Conservation (phyloP, 2,113 vertebrate genomes). For the Corythaeola cristata region DNA sequence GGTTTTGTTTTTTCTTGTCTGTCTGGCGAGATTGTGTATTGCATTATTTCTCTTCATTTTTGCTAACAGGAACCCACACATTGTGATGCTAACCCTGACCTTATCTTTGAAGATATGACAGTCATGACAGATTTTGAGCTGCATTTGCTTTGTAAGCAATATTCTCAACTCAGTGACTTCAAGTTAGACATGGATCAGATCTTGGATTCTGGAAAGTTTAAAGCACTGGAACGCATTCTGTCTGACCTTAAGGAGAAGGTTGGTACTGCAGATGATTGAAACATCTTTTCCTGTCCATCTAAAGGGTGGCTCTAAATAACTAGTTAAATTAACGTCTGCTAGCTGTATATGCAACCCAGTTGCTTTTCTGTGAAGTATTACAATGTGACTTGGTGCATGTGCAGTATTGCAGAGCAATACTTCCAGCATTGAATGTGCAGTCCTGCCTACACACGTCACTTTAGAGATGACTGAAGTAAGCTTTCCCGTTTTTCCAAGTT, state of each 20-base stretch:
- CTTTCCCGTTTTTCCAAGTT: not conserved
- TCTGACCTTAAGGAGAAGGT: conserved; percentile 87
- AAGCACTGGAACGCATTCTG: conserved; percentile 80
- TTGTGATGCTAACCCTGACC: conserved; percentile 85
- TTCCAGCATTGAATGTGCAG: not conserved
- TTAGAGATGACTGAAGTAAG: not conserved
- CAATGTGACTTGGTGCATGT: not conserved
- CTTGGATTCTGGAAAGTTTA: conserved; percentile 95
- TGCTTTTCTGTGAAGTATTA: not conserved
- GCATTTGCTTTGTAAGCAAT: conserved; percentile 89
- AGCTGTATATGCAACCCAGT: not conserved
- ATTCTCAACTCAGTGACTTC: conserved; percentile 81
- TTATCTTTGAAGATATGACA: conserved; percentile 97
- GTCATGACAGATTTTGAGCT: conserved; percentile 98
- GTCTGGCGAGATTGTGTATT: not conserved
- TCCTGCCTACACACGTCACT: accelerated
- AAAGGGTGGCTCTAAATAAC: not conserved
- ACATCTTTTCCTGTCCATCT: not conserved
- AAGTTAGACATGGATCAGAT: conserved; percentile 83
- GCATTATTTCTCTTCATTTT: conserved; percentile 7
- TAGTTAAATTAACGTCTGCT: not conserved
- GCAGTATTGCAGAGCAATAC: not conserved
- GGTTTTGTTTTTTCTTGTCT: not conserved
- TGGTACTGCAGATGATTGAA: not conserved
- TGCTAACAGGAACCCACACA: conserved; percentile 90